phyloP scores from a whole-genome alignment of 2,888 invertebrate genomes.

The Drosophila putrida region DNA sequence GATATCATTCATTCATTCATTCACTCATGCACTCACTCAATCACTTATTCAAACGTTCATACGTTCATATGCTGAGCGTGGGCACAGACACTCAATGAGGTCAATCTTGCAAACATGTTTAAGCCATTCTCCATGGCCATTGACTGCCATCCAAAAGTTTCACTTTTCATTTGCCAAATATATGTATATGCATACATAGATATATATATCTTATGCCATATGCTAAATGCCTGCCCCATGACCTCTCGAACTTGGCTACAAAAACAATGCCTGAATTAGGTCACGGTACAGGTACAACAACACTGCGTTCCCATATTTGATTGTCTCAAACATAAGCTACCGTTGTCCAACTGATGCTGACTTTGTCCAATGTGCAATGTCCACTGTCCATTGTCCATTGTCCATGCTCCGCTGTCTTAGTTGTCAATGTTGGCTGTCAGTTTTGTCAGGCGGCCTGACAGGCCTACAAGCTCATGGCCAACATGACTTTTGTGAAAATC shows the following conservation, averaged over 20 bases:
- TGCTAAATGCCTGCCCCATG: conserved; percentile 48
- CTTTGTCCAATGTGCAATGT: conserved; percentile 1
- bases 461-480: conserved; percentile 66
- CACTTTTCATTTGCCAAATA: conserved; percentile 57
- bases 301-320: conserved; percentile 72
- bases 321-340: conserved; percentile 74
- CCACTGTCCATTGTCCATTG: conserved; percentile 11
- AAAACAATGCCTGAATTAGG: conserved; percentile 61
- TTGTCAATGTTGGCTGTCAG: conserved; percentile 81
- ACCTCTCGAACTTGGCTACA: conserved; percentile 66
- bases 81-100: conserved; percentile 60
- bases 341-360: conserved; percentile 59
- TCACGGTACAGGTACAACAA: conserved; percentile 56
- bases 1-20: conserved; percentile 60
- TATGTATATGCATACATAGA: neutral
- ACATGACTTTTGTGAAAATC: conserved; percentile 61
- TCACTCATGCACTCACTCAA: conserved; percentile 46
- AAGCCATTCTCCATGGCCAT: conserved; percentile 42
- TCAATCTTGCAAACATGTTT: conserved; percentile 52
- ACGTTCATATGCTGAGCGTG: conserved; percentile 45
- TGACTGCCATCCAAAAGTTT: conserved; percentile 54
- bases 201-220: conserved; percentile 35
- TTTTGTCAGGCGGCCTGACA: conserved; percentile 76
- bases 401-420: conserved; percentile 42
- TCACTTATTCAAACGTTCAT: conserved; percentile 23